phyloP scores from a whole-genome alignment of 2,797 vertebrate genomes.

The Gymnothorax reevesii region DNA sequence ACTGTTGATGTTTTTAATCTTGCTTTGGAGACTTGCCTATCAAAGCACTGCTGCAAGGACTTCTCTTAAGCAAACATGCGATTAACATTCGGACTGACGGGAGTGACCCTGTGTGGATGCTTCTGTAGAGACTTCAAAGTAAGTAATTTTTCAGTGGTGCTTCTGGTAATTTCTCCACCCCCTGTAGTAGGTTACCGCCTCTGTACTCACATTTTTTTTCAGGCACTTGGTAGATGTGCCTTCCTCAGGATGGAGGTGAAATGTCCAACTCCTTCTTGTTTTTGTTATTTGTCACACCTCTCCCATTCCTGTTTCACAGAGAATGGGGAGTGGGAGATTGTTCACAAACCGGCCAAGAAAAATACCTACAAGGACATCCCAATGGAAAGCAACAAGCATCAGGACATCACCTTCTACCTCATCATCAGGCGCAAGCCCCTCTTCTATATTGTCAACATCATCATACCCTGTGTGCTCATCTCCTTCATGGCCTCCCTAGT shows the following conservation, averaged over 20 bases:
- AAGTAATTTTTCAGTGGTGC: too few relatives aligned
- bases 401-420: slow-evolving; percentile 97
- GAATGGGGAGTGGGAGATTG: slow-evolving; percentile 96
- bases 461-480: slow-evolving; percentile 93
- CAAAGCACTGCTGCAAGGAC: too few relatives aligned
- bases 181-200: too few relatives aligned
- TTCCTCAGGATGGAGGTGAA: not conserved
- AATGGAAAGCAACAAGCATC: slow-evolving; percentile 84
- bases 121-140: too few relatives aligned
- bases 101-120: too few relatives aligned
- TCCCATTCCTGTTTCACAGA: slow-evolving; percentile 63
- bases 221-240: too few relatives aligned
- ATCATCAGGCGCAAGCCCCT: slow-evolving; percentile 95
- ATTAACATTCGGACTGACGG: too few relatives aligned
- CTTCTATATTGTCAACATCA: slow-evolving; percentile 95
- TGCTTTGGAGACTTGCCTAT: too few relatives aligned
- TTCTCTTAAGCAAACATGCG: too few relatives aligned
- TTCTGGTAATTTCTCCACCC: too few relatives aligned
- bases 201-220: too few relatives aligned
- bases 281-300: not conserved
- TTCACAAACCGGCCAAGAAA: slow-evolving; percentile 86
- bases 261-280: not conserved
- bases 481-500: slow-evolving; percentile 91
- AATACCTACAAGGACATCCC: slow-evolving; percentile 79
- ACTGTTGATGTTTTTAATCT: too few relatives aligned